Percentiles rank a stretch among this genome's conserved stretches.
These are phyloP conservation scores for Rhinogobio ventralis DNA, from an alignment of 2,797 vertebrate genomes.

Conservation along the genomic window DNA sequence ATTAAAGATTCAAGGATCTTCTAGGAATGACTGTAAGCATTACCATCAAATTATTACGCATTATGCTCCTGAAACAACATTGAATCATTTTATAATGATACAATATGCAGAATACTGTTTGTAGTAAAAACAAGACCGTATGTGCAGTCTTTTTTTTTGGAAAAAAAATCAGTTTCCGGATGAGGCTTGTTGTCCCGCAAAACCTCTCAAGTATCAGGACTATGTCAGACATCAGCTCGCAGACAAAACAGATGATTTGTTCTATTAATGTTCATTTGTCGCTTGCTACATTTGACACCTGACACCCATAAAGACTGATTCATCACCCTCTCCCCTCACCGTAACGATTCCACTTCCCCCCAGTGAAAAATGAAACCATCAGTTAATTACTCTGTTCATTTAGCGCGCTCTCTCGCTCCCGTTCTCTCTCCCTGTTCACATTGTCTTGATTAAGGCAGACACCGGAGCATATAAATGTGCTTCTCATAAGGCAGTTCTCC, in stretches of 20 bases:
- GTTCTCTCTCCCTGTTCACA: constrained; percentile 25
- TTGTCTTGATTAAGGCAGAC: constrained; percentile 47
- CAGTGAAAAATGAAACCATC: constrained; percentile 52
- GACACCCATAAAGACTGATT: constrained; percentile 51
- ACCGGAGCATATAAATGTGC: constrained; percentile 38
- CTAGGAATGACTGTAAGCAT: constrained; percentile 22
- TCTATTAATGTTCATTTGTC: constrained; percentile 53
- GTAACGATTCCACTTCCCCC: constrained; percentile 44
- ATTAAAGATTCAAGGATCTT: constrained; percentile 32
- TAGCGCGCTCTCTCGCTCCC: constrained; percentile 1
- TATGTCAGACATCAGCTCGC: constrained; percentile 28
- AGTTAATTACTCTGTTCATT: constrained; percentile 49
- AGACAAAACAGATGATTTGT: constrained; percentile 49
- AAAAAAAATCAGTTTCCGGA: neutral
- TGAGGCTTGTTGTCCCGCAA: neutral
- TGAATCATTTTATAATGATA: neutral
- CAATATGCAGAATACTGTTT: neutral
- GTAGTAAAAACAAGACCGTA: neutral
- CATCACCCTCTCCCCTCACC: constrained; percentile 41
- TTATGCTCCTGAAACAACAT: constrained; percentile 1
- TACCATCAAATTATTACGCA: constrained; percentile 8
- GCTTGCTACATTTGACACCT: constrained; percentile 45
- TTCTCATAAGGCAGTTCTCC: constrained; percentile 29
- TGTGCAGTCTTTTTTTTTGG: neutral
- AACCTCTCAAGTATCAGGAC: constrained; percentile 32